Evolutionary conservation across 2,888 invertebrate species (phyloP), one percentile per base, ranked within the genome.

Genomic region (Pyrrhia umbra): DNA sequence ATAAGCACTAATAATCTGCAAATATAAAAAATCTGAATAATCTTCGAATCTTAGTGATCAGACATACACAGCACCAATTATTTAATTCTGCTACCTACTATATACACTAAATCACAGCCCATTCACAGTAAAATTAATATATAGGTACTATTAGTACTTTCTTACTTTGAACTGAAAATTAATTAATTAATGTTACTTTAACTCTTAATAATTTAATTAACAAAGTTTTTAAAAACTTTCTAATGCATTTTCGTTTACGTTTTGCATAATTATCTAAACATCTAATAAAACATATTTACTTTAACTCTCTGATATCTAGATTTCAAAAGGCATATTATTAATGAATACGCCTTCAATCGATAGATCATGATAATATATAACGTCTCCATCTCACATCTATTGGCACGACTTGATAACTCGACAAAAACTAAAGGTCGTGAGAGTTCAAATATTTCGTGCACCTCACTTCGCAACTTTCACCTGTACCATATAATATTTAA

Each of bases 401-500:
- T 13, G 18, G 13, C 62, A 62, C 68, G 60, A 58, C 50, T 46
- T 58, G 68, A 69, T 72, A 75, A 69, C 60, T 67, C 68, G 61
- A 72, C 64, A 85, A 83, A 86, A 90, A 87, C 75, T 67, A 81
- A 85, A 88, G 92, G 90, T 92, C 88, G 87, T 63, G 61, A 64
- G 79, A 88, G 91, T 90, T 90, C 88, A 90, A 80, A 83, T 84
- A 85, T 80, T 69, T 73, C 57, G 62, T 75, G 74, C 64, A 73
- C 83, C 79, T 82, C 71, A 83, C 85, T 82, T 82, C 66, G 80
- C 87, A 81, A 87, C 93, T 92, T 93, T 92, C 92, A 88, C 92
- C 82, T 64, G 72, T 79, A 73, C 34, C 39, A 61, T 27, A 63
- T 23, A 4, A 27, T 37, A 15, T 8, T 23, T 27, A 50, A 52